phyloP scores from a whole-genome alignment of 2,797 vertebrate genomes.

The Mycteria americana region DNA sequence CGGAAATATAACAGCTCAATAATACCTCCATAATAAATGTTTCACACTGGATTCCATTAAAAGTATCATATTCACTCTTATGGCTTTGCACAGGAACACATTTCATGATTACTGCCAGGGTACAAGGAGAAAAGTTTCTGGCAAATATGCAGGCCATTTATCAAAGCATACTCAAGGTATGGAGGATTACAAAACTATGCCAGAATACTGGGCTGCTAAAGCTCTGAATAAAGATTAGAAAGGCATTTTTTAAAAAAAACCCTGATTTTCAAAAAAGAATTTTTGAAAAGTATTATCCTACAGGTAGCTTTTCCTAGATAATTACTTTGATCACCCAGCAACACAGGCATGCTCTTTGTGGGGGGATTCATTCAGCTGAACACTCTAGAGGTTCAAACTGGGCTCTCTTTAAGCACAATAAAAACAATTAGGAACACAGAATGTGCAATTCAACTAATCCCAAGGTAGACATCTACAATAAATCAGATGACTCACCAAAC shows the following conservation, averaged over 20 bases:
- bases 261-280: accelerated
- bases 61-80: not conserved
- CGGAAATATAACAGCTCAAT: not conserved
- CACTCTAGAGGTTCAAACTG: not conserved
- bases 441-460: not conserved
- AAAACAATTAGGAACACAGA: not conserved
- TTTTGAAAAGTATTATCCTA: not conserved
- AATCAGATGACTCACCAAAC: not conserved
- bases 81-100: not conserved
- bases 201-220: not conserved
- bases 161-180: not conserved
- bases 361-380: not conserved
- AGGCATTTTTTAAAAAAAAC: not conserved
- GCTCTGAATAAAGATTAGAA: not conserved
- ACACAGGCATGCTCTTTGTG: not conserved
- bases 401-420: not conserved
- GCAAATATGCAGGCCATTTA: not conserved
- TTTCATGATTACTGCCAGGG: not conserved
- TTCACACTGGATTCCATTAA: slow-evolving; percentile 7
- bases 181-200: not conserved
- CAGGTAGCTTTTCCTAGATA: not conserved
- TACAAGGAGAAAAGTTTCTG: not conserved
- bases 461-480: not conserved
- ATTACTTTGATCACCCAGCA: not conserved
- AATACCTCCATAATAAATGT: slow-evolving; percentile 8